These are phyloP conservation scores for Antechinus stuartii DNA, from an alignment of 2,113 vertebrate species.

Conservation along the genomic window DNA sequence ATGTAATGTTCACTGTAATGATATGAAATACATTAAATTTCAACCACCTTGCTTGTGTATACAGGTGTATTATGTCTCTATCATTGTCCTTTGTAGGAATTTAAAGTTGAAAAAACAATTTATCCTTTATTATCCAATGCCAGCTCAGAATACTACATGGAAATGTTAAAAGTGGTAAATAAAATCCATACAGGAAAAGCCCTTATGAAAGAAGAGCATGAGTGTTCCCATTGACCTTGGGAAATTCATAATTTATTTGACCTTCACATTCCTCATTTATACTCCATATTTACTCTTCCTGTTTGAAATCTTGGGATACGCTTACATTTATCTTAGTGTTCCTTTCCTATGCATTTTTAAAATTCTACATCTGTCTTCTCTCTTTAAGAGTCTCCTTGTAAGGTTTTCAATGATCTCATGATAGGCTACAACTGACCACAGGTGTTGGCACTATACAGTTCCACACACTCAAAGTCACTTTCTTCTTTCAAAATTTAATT, in stretches of 20 bases:
- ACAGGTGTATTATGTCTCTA: slow-evolving; percentile 75
- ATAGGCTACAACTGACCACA: neutral
- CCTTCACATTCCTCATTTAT: neutral
- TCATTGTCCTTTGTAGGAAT: slow-evolving; percentile 65
- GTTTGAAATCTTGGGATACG: neutral
- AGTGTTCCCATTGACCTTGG: neutral
- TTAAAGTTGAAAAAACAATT: slow-evolving; percentile 66
- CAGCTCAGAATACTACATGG: slow-evolving; percentile 42
- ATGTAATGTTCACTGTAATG: slow-evolving; percentile 78
- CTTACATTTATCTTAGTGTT: neutral
- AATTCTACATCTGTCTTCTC: neutral
- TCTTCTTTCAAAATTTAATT: neutral
- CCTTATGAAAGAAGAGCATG: slow-evolving; percentile 26
- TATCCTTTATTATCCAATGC: slow-evolving; percentile 51
- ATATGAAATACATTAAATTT: slow-evolving; percentile 81
- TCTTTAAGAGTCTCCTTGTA: neutral
- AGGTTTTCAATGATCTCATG: neutral
- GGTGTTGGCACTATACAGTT: neutral
- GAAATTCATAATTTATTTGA: neutral
- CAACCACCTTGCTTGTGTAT: slow-evolving; percentile 74
- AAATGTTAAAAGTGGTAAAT: slow-evolving; percentile 61
- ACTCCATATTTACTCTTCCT: neutral
- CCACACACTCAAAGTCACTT: neutral
- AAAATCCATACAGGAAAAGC: slow-evolving; percentile 43
- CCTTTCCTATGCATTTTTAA: neutral